These are phyloP conservation scores for Ephydatia muelleri DNA, from an alignment of 37 sponge, comb jelly and placozoan genomes.

Conservation along the genomic window DNA sequence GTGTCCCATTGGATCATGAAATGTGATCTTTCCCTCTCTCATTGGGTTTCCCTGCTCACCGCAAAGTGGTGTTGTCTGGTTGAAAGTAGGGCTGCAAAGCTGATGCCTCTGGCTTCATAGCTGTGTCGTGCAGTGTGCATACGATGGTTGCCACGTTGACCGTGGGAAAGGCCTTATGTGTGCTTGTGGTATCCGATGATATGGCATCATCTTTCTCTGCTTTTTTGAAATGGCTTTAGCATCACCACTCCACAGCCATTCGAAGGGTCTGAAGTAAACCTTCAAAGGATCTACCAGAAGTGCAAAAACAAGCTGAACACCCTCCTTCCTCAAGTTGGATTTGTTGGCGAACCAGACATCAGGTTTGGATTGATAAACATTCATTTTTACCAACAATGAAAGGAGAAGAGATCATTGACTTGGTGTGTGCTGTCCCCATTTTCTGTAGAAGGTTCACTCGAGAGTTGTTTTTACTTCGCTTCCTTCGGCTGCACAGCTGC, in stretches of 20 bases:
- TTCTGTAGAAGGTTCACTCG: slow-evolving; percentile 36
- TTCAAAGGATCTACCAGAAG: slow-evolving; percentile 57
- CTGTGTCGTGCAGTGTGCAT: no score
- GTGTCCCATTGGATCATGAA: no score
- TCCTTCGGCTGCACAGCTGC: slow-evolving; percentile 20
- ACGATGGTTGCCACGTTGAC: no score
- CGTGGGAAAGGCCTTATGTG: not conserved
- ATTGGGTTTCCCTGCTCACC: no score
- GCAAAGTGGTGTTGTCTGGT: no score
- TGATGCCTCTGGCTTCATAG: not conserved
- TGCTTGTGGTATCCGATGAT: not conserved
- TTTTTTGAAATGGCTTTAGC: slow-evolving; percentile 13
- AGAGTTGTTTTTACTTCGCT: slow-evolving; percentile 23
- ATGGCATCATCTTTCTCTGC: not conserved
- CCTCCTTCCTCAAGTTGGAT: slow-evolving; percentile 6
- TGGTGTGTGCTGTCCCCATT: no score
- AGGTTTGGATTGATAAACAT: slow-evolving; percentile 16
- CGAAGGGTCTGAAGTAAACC: slow-evolving; percentile 63
- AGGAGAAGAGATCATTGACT: not conserved
- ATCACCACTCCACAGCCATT: slow-evolving; percentile 71
- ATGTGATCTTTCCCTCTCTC: no score
- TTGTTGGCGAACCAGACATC: slow-evolving; percentile 33
- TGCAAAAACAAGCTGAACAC: slow-evolving; percentile 12
- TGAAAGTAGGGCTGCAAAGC: no score
- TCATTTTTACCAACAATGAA: no score